A percentile compares a stretch with the other conserved stretches of the same genome.
These are phyloP conservation scores for Penaeus vannamei DNA, from an alignment of 1,140 invertebrate species.

Conservation along the genomic window DNA sequence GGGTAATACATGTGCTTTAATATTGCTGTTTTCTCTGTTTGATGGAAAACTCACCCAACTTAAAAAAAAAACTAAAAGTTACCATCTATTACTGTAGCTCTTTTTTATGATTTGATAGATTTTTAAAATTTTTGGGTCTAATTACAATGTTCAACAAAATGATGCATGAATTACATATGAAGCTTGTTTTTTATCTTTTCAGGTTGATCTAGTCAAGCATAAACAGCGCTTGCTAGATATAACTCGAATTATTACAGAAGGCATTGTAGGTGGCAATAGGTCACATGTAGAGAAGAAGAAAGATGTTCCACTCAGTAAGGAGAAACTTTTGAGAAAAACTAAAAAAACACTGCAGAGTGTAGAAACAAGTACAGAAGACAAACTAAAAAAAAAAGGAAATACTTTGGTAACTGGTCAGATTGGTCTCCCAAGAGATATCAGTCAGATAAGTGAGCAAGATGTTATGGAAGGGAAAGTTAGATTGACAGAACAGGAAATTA, in stretches of 20 bases:
- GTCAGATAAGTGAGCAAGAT: conserved; percentile 69
- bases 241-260: conserved; percentile 80
- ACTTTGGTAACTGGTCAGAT: background rate
- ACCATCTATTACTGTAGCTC: too few species aligned
- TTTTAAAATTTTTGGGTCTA: background rate
- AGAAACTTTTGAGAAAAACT: conserved; percentile 25
- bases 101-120: too few species aligned
- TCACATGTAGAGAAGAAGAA: conserved; percentile 8
- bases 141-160: background rate
- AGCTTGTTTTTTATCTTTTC: conserved; percentile 69
- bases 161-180: background rate
- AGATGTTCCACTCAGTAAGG: background rate
- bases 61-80: too few species aligned
- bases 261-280: conserved; percentile 71
- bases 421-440: background rate
- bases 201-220: conserved; percentile 85
- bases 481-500: conserved; percentile 63
- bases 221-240: conserved; percentile 83
- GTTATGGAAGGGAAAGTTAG: conserved; percentile 64
- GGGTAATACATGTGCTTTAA: too few species aligned
- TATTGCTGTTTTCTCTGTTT: too few species aligned
- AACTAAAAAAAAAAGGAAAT: background rate
- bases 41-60: too few species aligned
- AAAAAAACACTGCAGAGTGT: background rate
- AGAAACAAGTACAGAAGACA: background rate